phyloP scores from a whole-genome alignment of 2,888 invertebrate genomes.

The Altica lythri region DNA sequence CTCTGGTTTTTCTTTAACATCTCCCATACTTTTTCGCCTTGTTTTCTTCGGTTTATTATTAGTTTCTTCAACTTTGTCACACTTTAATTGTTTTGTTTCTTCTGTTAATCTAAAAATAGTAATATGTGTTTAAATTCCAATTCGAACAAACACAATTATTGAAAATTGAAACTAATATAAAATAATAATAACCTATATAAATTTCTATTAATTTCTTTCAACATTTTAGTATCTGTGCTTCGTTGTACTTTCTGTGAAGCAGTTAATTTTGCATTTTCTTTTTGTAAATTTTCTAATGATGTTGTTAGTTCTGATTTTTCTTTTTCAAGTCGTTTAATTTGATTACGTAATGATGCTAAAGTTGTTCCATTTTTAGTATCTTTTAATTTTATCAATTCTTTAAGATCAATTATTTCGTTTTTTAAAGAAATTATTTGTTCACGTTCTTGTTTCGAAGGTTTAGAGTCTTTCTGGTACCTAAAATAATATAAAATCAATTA shows the following conservation, averaged over 20 bases:
- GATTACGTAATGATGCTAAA: constrained; percentile 74
- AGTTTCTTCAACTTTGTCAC: no score
- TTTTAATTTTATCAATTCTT: constrained; percentile 71
- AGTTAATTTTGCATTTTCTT: constrained; percentile 66
- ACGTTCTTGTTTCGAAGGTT: constrained; percentile 69
- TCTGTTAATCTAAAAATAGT: constrained; percentile 12
- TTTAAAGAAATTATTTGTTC: constrained; percentile 70
- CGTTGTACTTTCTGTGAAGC: constrained; percentile 64
- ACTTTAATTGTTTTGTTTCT: constrained; percentile 10
- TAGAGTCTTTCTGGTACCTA: constrained; percentile 67
- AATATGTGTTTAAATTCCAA: no score
- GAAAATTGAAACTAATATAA: neutral
- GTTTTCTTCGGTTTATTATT: constrained; percentile 13
- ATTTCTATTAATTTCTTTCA: constrained; percentile 75
- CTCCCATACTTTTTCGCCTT: constrained; percentile 21
- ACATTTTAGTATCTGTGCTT: constrained; percentile 70
- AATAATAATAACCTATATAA: constrained; percentile 44
- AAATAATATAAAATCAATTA: no score
- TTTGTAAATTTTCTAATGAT: constrained; percentile 70
- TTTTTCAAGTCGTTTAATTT: constrained; percentile 73
- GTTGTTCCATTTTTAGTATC: constrained; percentile 74
- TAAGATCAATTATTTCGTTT: constrained; percentile 67
- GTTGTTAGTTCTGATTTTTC: constrained; percentile 68
- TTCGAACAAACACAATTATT: neutral
- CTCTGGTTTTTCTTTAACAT: constrained; percentile 19